These are phyloP conservation scores for Eurois occulta DNA, from an alignment of 2,888 invertebrate genomes.

Conservation along the genomic window DNA sequence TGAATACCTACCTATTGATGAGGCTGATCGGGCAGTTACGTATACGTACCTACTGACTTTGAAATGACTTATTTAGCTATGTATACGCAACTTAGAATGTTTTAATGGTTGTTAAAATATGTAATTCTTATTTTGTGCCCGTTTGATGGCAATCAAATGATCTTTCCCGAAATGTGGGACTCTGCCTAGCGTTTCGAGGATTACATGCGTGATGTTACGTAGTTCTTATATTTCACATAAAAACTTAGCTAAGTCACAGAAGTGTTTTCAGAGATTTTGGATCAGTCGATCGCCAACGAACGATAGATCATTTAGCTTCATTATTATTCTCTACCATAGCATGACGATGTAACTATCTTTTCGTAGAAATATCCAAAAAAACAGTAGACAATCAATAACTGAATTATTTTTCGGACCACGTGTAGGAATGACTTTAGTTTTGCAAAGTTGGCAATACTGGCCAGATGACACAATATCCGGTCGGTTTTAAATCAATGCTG, in stretches of 20 bases:
- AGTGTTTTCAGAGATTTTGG: neutral
- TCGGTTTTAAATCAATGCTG: neutral
- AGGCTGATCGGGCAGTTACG: too few relatives aligned
- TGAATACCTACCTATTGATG: neutral
- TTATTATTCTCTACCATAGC: neutral
- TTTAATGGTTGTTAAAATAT: neutral
- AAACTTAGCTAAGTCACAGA: neutral
- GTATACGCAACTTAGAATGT: neutral
- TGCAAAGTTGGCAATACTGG: constrained; percentile 36
- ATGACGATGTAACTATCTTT: neutral
- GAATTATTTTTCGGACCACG: constrained; percentile 28
- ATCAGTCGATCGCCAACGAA: neutral
- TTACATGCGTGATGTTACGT: neutral
- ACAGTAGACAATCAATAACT: neutral
- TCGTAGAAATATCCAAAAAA: neutral
- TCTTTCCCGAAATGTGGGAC: neutral
- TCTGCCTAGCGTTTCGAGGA: neutral
- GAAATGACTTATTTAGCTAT: neutral
- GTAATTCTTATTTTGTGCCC: neutral
- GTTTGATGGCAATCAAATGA: neutral
- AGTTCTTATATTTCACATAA: too few relatives aligned
- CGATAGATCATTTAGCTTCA: neutral
- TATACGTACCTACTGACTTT: neutral
- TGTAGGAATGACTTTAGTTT: constrained; percentile 37
- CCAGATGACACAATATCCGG: constrained; percentile 45